A percentile compares a stretch with the other conserved stretches of the same genome.
Conservation (phyloP, 1,140 invertebrate genomes). For the Pogonomyrmex barbatus region DNA sequence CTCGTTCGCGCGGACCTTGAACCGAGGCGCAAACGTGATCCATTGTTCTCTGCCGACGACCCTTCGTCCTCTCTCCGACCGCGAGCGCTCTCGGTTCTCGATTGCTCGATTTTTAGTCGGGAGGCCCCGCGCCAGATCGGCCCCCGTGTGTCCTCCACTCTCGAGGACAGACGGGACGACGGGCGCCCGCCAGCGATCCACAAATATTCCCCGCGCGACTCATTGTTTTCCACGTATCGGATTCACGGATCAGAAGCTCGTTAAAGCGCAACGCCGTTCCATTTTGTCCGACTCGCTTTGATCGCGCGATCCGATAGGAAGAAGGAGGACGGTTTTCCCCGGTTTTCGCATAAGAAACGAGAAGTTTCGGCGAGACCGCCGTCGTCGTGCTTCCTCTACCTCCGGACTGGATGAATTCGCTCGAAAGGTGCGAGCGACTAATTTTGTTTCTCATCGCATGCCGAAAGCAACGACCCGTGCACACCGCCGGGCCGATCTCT, state of each 20-base stretch:
- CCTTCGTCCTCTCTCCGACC: conserved; percentile 67
- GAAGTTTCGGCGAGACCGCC: background rate
- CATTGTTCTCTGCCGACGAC: conserved; percentile 76
- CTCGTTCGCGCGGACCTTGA: conserved; percentile 69
- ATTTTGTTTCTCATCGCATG: conserved; percentile 77
- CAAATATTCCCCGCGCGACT: conserved; percentile 35
- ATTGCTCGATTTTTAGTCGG: conserved; percentile 75
- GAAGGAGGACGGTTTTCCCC: background rate
- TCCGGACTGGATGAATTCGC: conserved; percentile 26
- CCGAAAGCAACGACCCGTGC: conserved; percentile 78
- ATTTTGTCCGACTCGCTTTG: background rate
- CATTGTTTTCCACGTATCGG: conserved; percentile 50
- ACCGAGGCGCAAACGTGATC: conserved; percentile 72
- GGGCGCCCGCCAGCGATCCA: conserved; percentile 22
- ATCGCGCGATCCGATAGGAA: conserved; percentile 30
- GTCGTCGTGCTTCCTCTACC: background rate
- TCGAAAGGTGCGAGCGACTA: conserved; percentile 67
- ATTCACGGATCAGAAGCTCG: background rate
- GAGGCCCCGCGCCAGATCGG: conserved; percentile 61
- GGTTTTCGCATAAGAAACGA: background rate
- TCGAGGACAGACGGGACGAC: conserved; percentile 59
- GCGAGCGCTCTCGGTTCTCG: conserved; percentile 25
- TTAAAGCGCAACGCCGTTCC: background rate
- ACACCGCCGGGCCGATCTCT: conserved; percentile 47
- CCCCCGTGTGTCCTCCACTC: conserved; percentile 60